Percentiles rank a stretch among this genome's conserved stretches.
These are phyloP conservation scores for Muntiacus reevesi DNA, from an alignment of 2,113 vertebrate genomes.

Conservation along the genomic window DNA sequence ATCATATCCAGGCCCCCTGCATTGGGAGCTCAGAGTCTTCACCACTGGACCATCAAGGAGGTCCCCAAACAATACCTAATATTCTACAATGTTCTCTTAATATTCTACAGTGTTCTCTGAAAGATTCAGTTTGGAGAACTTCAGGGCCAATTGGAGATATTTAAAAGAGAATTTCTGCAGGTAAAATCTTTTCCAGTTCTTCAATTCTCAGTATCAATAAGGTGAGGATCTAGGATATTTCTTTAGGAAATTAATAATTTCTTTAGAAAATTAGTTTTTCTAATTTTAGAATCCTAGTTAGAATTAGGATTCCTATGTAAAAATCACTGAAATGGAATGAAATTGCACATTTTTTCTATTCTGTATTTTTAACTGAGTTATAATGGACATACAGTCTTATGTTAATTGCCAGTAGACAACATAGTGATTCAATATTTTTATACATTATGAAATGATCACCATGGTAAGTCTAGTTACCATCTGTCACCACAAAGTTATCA, in stretches of 20 bases:
- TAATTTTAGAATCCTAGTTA: neutral
- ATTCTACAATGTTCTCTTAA: neutral
- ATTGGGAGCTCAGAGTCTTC: neutral
- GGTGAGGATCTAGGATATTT: neutral
- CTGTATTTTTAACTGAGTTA: neutral
- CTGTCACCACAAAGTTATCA: neutral
- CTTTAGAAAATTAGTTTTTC: neutral
- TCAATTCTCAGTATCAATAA: neutral
- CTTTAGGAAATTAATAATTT: slow-evolving; percentile 6
- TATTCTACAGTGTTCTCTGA: neutral
- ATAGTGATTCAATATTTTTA: neutral
- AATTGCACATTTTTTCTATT: neutral
- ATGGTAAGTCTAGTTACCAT: neutral
- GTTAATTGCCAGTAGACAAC: neutral
- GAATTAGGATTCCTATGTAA: neutral
- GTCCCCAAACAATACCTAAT: neutral
- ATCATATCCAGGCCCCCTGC: neutral
- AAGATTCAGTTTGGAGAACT: neutral
- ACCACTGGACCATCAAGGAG: neutral
- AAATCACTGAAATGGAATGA: neutral
- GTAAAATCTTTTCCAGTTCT: neutral
- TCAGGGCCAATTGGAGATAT: neutral
- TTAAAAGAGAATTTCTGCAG: neutral
- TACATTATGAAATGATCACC: neutral
- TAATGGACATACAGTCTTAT: neutral